Base-by-base conservation (phyloP, 2,888 invertebrate species). In the Odontocolon sp. region DNA sequence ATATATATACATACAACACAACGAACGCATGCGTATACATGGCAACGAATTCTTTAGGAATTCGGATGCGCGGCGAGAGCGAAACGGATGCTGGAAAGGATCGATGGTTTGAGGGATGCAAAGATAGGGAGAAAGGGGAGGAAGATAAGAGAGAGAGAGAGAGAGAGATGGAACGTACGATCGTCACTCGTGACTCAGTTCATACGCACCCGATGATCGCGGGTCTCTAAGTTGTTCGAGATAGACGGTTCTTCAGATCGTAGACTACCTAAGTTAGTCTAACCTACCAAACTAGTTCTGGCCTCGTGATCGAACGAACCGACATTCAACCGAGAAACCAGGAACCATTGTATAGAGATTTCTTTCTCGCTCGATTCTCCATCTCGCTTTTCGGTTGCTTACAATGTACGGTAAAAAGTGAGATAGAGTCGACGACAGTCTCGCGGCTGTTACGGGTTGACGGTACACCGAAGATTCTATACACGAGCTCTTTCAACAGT, bases 231-330 rank as follows among this genome's bases (percentile, higher is more conserved):
- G 63, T 74, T 57, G 64, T 16, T 40, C 16, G 56, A 67, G 50
- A 36, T 14, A 14, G 63, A 50, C 33, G 14, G 28, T 67, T 31
- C 45, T 50, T 36, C 63, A 57, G 36, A 8, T 68, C 59, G 54
- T 67, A 71, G 67, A 47, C 72, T 78, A 70, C 57, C 74, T 28
- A 61, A 70, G 78, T 81, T 84, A 77, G 81, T 72, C 80, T 83
- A 83, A 87, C 86, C 85, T 81, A 87, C 87, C 87, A 86, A 87
- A 87, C 87, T 86, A 87, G 87, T 87, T 87, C 82, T 85, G 80
- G 77, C 82, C 77, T 77, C 79, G 72, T 64, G 57, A n/a, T n/a
- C n/a, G 57, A 67, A 50, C 67, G 66, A 68, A 75, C 63, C 63
- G 68, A 72, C 72, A 64, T 57, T 52, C 68, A 28, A 47, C 36